These are phyloP conservation scores for Peribatodes rhomboidaria DNA, from an alignment of 2,888 invertebrate species.

Conservation along the genomic window DNA sequence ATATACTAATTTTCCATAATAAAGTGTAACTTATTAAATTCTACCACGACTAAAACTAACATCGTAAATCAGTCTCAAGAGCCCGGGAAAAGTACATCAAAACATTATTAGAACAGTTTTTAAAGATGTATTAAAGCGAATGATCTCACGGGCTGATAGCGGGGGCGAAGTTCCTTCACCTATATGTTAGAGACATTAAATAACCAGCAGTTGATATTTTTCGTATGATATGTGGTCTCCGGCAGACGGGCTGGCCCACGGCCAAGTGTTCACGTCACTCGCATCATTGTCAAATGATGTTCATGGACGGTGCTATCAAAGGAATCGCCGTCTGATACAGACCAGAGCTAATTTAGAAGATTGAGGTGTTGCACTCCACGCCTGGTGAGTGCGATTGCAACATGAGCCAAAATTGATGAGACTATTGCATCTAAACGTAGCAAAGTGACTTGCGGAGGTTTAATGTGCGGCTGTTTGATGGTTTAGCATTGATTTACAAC, in stretches of 20 bases:
- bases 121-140: slow-evolving; percentile 24
- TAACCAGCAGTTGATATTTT: slow-evolving; percentile 41
- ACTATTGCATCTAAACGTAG: neutral
- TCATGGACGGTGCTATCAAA: slow-evolving; percentile 45
- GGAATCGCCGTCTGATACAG: slow-evolving; percentile 35
- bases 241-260: slow-evolving; percentile 45
- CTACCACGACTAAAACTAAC: neutral
- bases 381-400: neutral
- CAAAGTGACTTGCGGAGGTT: no score
- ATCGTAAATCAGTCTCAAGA: slow-evolving; percentile 6
- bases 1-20: slow-evolving; percentile 10
- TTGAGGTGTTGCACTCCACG: slow-evolving; percentile 4
- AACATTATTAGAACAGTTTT: slow-evolving; percentile 6
- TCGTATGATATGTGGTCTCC: slow-evolving; percentile 37
- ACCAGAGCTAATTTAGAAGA: slow-evolving; percentile 31
- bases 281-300: slow-evolving; percentile 46
- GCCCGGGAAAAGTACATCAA: slow-evolving; percentile 5
- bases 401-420: neutral
- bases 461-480: neutral
- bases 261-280: slow-evolving; percentile 45
- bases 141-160: slow-evolving; percentile 27
- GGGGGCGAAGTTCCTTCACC: slow-evolving; percentile 44
- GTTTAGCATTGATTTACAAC: no score
- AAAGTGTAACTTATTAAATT: neutral
- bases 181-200: slow-evolving; percentile 39